Conservation (phyloP, 2,888 invertebrate species). For the Ormyrus rosae region DNA sequence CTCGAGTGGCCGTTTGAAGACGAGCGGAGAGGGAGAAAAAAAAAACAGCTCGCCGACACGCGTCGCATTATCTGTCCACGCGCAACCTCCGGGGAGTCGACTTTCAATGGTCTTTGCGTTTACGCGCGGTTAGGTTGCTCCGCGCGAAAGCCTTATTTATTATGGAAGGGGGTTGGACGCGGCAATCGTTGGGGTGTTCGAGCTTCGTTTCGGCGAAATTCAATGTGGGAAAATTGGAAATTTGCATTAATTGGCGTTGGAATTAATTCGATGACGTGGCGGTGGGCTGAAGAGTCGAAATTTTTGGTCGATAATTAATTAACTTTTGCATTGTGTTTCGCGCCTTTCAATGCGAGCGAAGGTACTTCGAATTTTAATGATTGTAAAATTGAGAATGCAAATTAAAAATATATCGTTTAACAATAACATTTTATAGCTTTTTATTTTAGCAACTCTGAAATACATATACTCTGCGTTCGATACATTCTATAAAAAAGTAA, state of each 20-base stretch:
- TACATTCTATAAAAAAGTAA: background rate
- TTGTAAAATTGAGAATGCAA: no score
- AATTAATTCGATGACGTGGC: no score
- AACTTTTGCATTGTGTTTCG: no score
- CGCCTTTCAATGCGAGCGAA: background rate
- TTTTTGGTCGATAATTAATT: no score
- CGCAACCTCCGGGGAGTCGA: background rate
- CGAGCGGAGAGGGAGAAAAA: background rate
- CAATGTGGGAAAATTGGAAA: no score
- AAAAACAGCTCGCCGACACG: background rate
- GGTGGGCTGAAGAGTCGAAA: no score
- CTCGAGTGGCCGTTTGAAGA: constrained; percentile 30
- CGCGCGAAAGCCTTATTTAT: background rate
- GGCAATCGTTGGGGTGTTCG: no score
- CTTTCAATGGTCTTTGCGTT: constrained; percentile 21
- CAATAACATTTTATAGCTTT: constrained; percentile 40
- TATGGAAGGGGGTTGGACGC: no score
- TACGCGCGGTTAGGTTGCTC: constrained; percentile 11
- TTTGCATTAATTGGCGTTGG: no score
- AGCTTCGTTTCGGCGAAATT: no score
- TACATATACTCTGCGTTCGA: background rate
- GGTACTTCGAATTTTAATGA: background rate
- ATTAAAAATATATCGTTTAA: constrained; percentile 1
- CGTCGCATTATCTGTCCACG: background rate
- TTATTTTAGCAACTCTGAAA: constrained; percentile 20